Conservation (phyloP, 1,140 invertebrate species). For the Sipha flava region DNA sequence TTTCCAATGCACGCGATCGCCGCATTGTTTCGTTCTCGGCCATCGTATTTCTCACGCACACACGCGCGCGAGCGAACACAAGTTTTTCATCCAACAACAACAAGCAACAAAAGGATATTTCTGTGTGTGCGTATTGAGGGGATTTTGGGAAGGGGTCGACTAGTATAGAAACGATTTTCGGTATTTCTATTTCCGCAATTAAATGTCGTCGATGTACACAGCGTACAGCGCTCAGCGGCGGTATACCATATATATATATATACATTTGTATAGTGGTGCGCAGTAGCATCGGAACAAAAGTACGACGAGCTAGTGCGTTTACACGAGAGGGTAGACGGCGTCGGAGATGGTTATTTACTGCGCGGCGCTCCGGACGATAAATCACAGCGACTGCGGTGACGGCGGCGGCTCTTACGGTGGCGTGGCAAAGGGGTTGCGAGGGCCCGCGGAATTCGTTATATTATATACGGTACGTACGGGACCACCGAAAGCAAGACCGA, state of each 20-base stretch:
- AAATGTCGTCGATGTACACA: neutral
- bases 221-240: too few species aligned
- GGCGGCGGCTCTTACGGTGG: too few species aligned
- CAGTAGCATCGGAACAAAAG: neutral
- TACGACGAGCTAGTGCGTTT: neutral
- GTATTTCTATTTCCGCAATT: constrained; percentile 16
- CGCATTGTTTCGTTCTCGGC: neutral
- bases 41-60: too few species aligned
- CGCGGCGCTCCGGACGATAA: constrained; percentile 17
- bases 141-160: too few species aligned
- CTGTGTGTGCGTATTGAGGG: too few species aligned
- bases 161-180: neutral
- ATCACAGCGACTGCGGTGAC: constrained; percentile 17
- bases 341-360: constrained; percentile 9
- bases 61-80: neutral
- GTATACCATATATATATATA: too few species aligned
- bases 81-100: neutral
- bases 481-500: neutral
- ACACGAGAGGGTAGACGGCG: neutral
- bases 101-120: neutral
- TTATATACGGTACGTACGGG: neutral
- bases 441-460: constrained; percentile 12
- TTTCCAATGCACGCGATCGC: too few species aligned
- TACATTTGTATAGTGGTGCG: too few species aligned
- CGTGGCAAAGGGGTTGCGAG: neutral